Evolutionary conservation across 2,113 vertebrate genomes (phyloP), one percentile per base, ranked within the genome.

Genomic region (Tyto alba): DNA sequence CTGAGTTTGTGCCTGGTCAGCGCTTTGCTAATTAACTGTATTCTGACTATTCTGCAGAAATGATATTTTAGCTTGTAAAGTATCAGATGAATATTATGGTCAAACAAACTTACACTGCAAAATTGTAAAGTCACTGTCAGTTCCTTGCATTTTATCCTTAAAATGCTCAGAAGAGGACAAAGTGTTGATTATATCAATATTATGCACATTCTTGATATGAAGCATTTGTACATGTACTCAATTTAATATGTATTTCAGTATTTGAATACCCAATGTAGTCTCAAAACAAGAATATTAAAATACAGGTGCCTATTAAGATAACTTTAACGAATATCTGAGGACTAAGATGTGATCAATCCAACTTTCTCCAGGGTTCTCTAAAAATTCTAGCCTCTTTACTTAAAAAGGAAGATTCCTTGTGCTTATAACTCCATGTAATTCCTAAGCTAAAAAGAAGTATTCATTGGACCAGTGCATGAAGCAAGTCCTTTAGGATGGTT

Each of bases 1-100:
- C 67, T 94, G 90, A 57, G 69, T 84, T 96, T 96, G 72, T 93
- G 90, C 89, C 48, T 96, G 59, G 62, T 97, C 94, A 97, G 97
- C 94, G 1, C 71, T 96, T 95, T 95, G 91, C 88, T 97, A 97
- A 97, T 97, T 97, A 97, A 97, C 86, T 90, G 17, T 20, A 62
- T 89, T 97, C 90, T 95, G 88, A 92, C 89, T 95, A 77, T 96
- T 91, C 94, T 95, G 92, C 90, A 97, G 69, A 96, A 98, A 95
- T 83, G 15, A 87, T 95, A 82, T 88, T 96, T 95, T 82, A 85
- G 59, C 88, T 95, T 92, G 52, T 78, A 91, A 93, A 43, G 2
- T 80, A 87, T 85, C 50, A 90, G 79, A 89, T 88, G 66, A 94
- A 64, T 76, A 83, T 77, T 79, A 62, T 4, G 72, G 64, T 19